These are phyloP conservation scores for Drosophila parabipectinata DNA, from an alignment of 1,140 invertebrate species.

Conservation along the genomic window DNA sequence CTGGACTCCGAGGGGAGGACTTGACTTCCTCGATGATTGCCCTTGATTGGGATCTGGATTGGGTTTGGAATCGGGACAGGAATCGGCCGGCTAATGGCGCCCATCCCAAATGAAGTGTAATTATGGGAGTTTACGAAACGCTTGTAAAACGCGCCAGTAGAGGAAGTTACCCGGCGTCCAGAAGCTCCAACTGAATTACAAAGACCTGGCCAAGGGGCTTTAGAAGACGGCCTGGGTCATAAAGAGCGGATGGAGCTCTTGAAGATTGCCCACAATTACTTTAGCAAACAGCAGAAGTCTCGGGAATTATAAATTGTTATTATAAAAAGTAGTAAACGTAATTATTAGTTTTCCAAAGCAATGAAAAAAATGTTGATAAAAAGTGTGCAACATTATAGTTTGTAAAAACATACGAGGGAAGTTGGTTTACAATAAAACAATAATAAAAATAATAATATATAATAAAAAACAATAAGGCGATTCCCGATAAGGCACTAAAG, in stretches of 20 bases:
- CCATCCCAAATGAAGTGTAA: constrained; percentile 37
- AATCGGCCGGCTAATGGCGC: constrained; percentile 27
- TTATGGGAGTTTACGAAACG: constrained; percentile 27
- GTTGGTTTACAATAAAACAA: not conserved
- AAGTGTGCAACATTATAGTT: too few relatives aligned
- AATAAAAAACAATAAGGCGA: not conserved
- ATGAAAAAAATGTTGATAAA: too few relatives aligned
- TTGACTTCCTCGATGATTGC: constrained; percentile 46
- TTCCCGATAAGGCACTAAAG: not conserved
- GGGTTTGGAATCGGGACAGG: constrained; percentile 19
- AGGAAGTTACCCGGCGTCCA: constrained; percentile 27
- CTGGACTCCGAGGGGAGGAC: constrained; percentile 9
- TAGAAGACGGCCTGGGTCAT: not conserved
- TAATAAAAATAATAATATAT: not conserved
- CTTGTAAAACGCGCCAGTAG: constrained; percentile 7
- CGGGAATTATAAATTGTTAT: not conserved
- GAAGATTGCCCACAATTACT: constrained; percentile 5
- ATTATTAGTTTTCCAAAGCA: not conserved
- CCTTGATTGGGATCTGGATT: constrained; percentile 51
- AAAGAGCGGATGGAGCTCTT: constrained; percentile 5
- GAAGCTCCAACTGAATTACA: constrained; percentile 12
- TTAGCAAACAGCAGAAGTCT: not conserved
- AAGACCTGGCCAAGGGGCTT: not conserved
- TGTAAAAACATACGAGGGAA: not conserved
- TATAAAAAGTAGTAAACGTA: not conserved